A percentile compares a stretch with the other conserved stretches of the same genome.
phyloP scores from a whole-genome alignment of 2,113 vertebrate species.

The Corapipo altera region DNA sequence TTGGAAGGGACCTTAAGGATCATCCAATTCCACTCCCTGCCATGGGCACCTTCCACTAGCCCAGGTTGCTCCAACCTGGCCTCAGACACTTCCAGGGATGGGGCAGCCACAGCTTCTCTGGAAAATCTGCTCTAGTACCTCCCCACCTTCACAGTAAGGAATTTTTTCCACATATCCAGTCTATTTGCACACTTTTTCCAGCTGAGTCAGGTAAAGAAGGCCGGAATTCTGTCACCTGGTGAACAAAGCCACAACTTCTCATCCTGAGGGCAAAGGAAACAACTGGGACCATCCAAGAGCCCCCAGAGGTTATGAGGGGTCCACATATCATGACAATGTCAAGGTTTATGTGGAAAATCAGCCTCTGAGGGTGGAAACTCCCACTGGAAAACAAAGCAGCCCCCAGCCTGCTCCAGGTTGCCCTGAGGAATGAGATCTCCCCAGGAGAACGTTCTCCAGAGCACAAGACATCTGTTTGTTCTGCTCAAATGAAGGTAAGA shows the following conservation, averaged over 20 bases:
- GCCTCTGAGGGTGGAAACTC: background rate
- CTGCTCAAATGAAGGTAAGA: background rate
- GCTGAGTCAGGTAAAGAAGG: background rate
- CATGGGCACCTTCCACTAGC: background rate
- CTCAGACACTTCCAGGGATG: background rate
- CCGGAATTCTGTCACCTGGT: background rate
- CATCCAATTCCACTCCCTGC: background rate
- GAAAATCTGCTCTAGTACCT: background rate
- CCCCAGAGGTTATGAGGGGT: background rate
- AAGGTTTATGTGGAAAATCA: background rate
- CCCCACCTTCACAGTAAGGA: background rate
- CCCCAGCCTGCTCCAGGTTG: background rate
- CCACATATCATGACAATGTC: background rate
- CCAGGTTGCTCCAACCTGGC: background rate
- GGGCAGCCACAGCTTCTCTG: background rate
- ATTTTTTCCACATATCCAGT: background rate
- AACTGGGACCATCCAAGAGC: accelerated
- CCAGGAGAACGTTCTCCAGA: background rate
- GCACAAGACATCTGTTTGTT: background rate
- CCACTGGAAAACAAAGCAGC: background rate
- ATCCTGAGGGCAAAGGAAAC: background rate
- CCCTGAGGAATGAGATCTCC: background rate
- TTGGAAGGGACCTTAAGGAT: background rate
- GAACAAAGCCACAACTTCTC: background rate
- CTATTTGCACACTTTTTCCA: background rate